phyloP scores from a whole-genome alignment of 2,797 vertebrate species.

The Silurus lanzhouensis region DNA sequence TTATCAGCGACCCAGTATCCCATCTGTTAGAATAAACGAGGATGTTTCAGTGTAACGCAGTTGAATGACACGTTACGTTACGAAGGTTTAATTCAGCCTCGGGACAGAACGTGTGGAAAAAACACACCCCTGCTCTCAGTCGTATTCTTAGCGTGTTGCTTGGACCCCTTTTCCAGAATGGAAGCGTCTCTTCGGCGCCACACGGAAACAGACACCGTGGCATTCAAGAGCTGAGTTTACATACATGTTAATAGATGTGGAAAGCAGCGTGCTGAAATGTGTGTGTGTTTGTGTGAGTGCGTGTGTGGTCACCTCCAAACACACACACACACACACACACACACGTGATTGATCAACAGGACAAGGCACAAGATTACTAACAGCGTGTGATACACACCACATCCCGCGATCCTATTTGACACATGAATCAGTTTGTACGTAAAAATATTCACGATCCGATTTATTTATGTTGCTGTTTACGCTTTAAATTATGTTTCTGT shows the following conservation, averaged over 20 bases:
- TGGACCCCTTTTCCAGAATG: conserved; percentile 27
- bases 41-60: neutral
- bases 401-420: neutral
- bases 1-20: neutral
- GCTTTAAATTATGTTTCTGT: conserved; percentile 3
- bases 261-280: neutral
- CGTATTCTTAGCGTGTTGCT: neutral
- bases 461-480: neutral
- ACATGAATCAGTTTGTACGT: neutral
- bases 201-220: conserved; percentile 3
- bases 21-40: too few relatives aligned
- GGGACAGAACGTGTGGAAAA: neutral
- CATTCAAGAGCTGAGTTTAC: conserved; percentile 30
- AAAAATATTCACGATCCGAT: too few relatives aligned
- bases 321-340: conserved; percentile 23
- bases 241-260: conserved; percentile 35
- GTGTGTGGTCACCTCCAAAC: conserved; percentile 4
- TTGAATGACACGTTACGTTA: neutral
- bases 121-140: conserved; percentile 3
- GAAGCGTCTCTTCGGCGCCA: conserved; percentile 54
- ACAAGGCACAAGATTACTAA: neutral
- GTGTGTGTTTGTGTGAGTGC: neutral
- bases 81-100: neutral
- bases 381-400: neutral
- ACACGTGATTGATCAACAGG: conserved; percentile 23